Conservation (phyloP, 1,140 invertebrate species). For the Drosophila lowei region DNA sequence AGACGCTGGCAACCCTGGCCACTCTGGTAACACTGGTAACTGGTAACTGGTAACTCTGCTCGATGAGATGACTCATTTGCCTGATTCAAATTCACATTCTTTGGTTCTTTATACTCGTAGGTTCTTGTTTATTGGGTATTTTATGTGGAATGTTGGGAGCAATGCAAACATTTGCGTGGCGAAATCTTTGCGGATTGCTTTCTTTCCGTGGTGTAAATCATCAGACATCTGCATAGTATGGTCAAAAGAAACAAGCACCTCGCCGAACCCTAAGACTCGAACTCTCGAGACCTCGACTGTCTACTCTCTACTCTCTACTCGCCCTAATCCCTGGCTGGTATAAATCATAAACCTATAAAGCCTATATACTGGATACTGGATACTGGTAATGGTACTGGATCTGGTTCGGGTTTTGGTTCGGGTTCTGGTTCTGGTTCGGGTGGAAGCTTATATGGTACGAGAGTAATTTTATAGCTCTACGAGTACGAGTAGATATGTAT, state of each 20-base stretch:
- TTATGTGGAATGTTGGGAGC: conserved; percentile 27
- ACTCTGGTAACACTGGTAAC: conserved; percentile 19
- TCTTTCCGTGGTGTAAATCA: conserved; percentile 62
- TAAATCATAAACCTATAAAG: background rate
- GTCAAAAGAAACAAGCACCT: conserved; percentile 77
- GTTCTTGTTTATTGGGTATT: conserved; percentile 11
- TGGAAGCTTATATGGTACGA: background rate
- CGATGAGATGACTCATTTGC: background rate
- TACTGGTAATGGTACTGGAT: background rate
- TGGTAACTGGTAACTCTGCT: conserved; percentile 20
- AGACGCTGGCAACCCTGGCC: conserved; percentile 26
- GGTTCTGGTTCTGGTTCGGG: too few relatives aligned
- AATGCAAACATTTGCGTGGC: conserved; percentile 58
- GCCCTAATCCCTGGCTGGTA: background rate
- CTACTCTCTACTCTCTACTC: too few relatives aligned
- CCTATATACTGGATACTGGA: too few relatives aligned
- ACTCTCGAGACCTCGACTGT: too few relatives aligned
- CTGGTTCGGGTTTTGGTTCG: too few relatives aligned
- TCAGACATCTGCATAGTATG: conserved; percentile 83
- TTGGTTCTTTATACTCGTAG: conserved; percentile 9
- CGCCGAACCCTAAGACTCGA: conserved; percentile 6
- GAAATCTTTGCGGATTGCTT: conserved; percentile 50
- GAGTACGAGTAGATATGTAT: too few relatives aligned
- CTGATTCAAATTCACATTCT: background rate
- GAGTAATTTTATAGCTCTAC: conserved; percentile 1